Percentiles rank a stretch among this genome's conserved stretches.
phyloP scores from a whole-genome alignment of 2,797 vertebrate genomes.

The Tragelaphus oryx region DNA sequence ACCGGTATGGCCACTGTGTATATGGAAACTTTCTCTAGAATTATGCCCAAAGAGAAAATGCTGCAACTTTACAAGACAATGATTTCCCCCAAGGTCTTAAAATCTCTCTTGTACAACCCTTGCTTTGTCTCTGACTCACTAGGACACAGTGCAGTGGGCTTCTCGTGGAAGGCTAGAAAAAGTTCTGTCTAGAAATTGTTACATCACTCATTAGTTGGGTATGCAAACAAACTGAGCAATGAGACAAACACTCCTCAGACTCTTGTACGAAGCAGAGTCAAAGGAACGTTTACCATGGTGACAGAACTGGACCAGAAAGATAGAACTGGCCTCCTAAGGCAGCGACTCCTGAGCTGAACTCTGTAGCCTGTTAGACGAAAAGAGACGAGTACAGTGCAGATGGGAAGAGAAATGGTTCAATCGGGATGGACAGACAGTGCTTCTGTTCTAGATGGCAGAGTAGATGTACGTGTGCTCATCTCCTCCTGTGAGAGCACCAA shows the following conservation, averaged over 20 bases:
- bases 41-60: not conserved
- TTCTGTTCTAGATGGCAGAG: not conserved
- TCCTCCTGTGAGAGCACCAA: not conserved
- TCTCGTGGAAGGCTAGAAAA: not conserved
- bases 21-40: not conserved
- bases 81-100: not conserved
- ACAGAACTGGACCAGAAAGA: not conserved
- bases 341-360: not conserved
- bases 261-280: not conserved
- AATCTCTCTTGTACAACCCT: not conserved
- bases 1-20: not conserved
- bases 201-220: not conserved
- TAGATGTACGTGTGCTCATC: not conserved
- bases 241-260: not conserved
- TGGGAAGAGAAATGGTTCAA: not conserved
- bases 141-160: not conserved
- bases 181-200: not conserved
- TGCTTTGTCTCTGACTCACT: not conserved
- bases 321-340: not conserved
- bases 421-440: not conserved
- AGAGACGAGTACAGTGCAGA: not conserved
- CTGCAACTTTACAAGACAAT: not conserved
- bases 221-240: not conserved
- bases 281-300: not conserved
- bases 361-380: not conserved